A percentile compares a stretch with the other conserved stretches of the same genome.
Evolutionary conservation across 2,888 invertebrate genomes (phyloP).

Genomic region (Clanis bilineata): DNA sequence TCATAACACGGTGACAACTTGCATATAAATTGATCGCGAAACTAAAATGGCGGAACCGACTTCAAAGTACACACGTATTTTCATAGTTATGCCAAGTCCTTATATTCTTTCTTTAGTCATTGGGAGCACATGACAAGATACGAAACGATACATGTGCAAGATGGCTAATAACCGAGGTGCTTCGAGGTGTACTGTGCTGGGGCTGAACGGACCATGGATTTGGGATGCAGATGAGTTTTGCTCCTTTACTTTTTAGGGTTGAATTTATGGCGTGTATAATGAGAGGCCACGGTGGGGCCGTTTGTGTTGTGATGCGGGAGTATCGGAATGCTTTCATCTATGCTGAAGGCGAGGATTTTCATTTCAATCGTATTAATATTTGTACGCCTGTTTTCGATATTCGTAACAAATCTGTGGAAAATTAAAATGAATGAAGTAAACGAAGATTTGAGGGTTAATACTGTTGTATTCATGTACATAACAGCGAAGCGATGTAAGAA

Average conservation of each 20-base stretch:
- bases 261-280: slow-evolving; percentile 8
- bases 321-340: slow-evolving; percentile 7
- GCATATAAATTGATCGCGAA: no score
- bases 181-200: slow-evolving; percentile 21
- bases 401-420: no score
- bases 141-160: slow-evolving; percentile 50
- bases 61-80: no score
- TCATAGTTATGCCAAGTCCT: no score
- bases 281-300: background rate
- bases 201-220: slow-evolving; percentile 6
- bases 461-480: no score
- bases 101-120: no score
- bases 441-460: no score
- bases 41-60: no score
- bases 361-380: background rate
- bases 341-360: background rate
- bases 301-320: background rate
- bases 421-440: no score
- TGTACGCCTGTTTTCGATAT: background rate
- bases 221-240: slow-evolving; percentile 15
- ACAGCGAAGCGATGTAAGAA: no score
- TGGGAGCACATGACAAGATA: slow-evolving; percentile 74
- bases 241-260: slow-evolving; percentile 1
- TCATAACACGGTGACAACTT: no score
- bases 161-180: slow-evolving; percentile 51